A percentile compares a stretch with the other conserved stretches of the same genome.
Evolutionary conservation across 2,113 vertebrate genomes (phyloP).

Genomic region (Pantherophis guttatus): DNA sequence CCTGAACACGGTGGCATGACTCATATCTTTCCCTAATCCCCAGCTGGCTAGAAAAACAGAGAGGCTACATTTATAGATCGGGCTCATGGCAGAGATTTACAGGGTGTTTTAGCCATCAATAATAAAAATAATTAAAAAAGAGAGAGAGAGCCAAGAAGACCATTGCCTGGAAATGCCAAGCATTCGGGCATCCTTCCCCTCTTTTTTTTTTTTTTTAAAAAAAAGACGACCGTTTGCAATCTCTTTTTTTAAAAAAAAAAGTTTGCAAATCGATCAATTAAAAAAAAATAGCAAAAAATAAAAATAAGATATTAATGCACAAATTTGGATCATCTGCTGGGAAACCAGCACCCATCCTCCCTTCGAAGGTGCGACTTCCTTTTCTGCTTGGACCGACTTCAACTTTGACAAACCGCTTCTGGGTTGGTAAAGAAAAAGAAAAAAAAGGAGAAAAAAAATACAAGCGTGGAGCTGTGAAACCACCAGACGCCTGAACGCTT

Average conservation of each 20-base stretch:
- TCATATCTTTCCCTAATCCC: not conserved
- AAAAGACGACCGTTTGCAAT: not conserved
- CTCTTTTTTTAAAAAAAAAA: not conserved
- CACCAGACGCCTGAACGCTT: not conserved
- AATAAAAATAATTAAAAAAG: not conserved
- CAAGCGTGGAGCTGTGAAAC: not conserved
- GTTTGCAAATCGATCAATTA: conserved; percentile 37
- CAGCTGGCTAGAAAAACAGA: not conserved
- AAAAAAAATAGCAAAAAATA: conserved; percentile 31
- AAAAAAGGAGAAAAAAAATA: not conserved
- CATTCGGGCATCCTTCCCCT: not conserved
- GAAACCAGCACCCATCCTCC: conserved; percentile 52
- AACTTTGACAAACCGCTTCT: conserved; percentile 66
- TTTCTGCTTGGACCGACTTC: not conserved
- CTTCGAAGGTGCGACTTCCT: conserved; percentile 46
- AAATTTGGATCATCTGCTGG: conserved; percentile 53
- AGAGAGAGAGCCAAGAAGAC: not conserved
- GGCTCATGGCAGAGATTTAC: not conserved
- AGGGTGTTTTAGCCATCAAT: not conserved
- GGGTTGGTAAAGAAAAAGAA: conserved; percentile 57
- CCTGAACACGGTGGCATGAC: not conserved
- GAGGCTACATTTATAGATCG: not conserved
- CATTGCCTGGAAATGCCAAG: not conserved
- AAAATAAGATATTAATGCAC: not conserved
- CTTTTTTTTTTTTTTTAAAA: accelerated